These are phyloP conservation scores for Tachina lurida DNA, from an alignment of 2,888 invertebrate genomes.

Conservation along the genomic window DNA sequence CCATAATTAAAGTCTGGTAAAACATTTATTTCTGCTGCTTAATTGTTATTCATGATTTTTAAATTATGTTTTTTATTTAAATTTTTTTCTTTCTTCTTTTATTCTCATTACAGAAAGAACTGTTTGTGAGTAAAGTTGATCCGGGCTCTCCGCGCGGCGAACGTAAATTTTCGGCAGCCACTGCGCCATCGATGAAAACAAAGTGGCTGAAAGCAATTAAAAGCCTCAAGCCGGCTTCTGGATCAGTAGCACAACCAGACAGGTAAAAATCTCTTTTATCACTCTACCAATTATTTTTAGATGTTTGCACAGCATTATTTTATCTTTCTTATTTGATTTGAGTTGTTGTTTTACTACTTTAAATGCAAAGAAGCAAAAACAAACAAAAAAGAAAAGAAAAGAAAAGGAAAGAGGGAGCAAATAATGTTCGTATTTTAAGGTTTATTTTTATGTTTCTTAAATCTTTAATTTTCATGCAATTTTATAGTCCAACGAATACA, in stretches of 20 bases:
- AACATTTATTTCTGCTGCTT: background rate
- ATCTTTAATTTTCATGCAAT: constrained; percentile 39
- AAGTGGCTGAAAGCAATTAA: constrained; percentile 99
- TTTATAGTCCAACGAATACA: constrained; percentile 1
- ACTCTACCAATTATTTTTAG: background rate
- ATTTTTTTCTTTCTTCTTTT: constrained; percentile 38
- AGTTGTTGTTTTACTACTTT: background rate
- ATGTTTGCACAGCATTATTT: background rate
- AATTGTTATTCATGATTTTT: constrained; percentile 20
- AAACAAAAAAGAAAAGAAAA: background rate
- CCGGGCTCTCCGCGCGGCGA: constrained; percentile 87
- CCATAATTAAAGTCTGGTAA: constrained; percentile 11
- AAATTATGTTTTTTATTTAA: background rate
- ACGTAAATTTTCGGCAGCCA: constrained; percentile 93
- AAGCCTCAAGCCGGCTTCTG: constrained; percentile 92
- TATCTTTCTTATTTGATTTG: background rate
- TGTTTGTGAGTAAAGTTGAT: constrained; percentile 91
- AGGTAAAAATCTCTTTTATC: constrained; percentile 84
- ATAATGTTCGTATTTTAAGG: constrained; percentile 4
- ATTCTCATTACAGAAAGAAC: constrained; percentile 88
- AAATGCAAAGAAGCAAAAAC: background rate
- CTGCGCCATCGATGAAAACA: constrained; percentile 95
- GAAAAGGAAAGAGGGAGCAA: background rate
- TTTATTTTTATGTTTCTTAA: constrained; percentile 17
- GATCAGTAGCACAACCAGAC: constrained; percentile 84